Percentiles rank a stretch among this genome's conserved stretches.
Evolutionary conservation across 1,140 invertebrate genomes (phyloP).

Genomic region (Helicoverpa zea): DNA sequence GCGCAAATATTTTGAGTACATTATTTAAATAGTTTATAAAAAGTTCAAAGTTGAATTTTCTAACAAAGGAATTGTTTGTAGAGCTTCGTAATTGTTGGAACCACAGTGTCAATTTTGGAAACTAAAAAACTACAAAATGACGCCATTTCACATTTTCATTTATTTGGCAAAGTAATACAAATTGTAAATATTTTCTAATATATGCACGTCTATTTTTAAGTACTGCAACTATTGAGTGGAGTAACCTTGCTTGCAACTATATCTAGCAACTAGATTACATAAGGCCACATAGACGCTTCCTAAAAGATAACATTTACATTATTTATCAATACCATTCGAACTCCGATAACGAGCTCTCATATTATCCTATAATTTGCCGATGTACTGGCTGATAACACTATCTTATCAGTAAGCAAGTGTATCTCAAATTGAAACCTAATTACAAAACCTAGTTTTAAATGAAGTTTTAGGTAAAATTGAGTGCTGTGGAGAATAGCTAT

Average conservation of each 20-base stretch:
- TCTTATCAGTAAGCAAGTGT: slow-evolving; percentile 12
- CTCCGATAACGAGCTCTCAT: slow-evolving; percentile 16
- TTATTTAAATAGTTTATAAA: too few species aligned
- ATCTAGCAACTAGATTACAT: slow-evolving; percentile 20
- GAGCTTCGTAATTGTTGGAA: too few species aligned
- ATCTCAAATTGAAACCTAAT: slow-evolving; percentile 33
- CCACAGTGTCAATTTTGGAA: too few species aligned
- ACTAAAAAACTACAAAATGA: too few species aligned
- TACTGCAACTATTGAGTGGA: neutral
- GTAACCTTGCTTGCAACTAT: neutral
- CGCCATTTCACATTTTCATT: neutral
- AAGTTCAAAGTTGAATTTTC: too few species aligned
- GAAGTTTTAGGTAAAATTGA: neutral
- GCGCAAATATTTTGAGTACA: neutral
- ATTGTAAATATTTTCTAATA: neutral
- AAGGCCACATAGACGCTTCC: slow-evolving; percentile 22
- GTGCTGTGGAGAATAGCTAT: too few species aligned
- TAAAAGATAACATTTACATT: slow-evolving; percentile 19
- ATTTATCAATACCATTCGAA: slow-evolving; percentile 19
- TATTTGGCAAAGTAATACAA: neutral
- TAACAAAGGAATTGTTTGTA: too few species aligned
- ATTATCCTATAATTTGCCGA: slow-evolving; percentile 24
- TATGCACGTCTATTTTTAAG: neutral
- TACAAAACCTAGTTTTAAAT: neutral
- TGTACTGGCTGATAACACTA: slow-evolving; percentile 29